Conservation (phyloP, 2,797 vertebrate species). For the Phaenicophaeus curvirostris region DNA sequence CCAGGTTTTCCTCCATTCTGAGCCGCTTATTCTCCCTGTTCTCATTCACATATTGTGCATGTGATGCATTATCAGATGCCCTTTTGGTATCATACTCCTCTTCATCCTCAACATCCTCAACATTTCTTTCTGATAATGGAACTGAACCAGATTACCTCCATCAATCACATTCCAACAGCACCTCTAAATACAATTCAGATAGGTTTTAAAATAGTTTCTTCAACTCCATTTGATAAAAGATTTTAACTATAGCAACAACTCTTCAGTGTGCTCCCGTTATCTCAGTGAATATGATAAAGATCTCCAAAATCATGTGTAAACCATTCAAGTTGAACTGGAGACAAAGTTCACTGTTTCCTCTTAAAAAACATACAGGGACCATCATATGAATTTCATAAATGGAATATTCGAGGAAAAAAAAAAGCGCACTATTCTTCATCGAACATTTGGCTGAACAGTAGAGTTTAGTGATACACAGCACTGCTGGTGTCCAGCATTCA, state of each 20-base stretch:
- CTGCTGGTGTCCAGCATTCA: too few relatives aligned
- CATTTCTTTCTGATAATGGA: neutral
- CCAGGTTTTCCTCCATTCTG: neutral
- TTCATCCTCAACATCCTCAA: neutral
- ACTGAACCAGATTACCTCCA: neutral
- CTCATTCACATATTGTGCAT: neutral
- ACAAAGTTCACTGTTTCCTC: neutral
- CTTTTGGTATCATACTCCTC: neutral
- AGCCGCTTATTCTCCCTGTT: neutral
- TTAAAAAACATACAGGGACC: neutral
- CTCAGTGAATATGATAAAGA: neutral
- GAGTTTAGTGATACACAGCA: too few relatives aligned
- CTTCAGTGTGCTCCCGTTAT: neutral
- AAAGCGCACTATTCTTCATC: too few relatives aligned
- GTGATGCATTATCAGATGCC: neutral
- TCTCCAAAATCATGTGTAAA: neutral
- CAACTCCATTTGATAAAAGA: neutral
- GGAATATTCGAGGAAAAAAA: too few relatives aligned
- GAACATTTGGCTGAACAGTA: too few relatives aligned
- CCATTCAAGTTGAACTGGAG: neutral
- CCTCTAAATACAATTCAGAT: neutral
- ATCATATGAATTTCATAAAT: too few relatives aligned
- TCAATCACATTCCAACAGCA: neutral
- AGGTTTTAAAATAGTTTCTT: neutral
- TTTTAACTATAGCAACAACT: neutral